phyloP scores from a whole-genome alignment of 1,140 invertebrate genomes.

The Diplogasteroides magnus region DNA sequence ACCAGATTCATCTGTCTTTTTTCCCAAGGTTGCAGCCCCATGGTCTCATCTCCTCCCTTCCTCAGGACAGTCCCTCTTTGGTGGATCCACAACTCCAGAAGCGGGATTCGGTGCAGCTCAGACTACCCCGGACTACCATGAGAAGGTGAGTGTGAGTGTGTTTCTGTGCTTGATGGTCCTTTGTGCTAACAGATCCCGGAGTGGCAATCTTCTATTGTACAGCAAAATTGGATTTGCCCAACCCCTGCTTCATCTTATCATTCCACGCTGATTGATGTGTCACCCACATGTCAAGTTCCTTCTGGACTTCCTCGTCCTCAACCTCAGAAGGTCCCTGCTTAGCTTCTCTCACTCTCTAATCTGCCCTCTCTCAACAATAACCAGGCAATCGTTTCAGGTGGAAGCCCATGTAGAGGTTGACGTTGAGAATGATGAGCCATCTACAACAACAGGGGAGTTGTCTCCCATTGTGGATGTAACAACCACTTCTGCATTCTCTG shows the following conservation, averaged over 20 bases:
- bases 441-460: too few relatives aligned
- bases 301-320: background rate
- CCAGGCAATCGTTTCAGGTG: too few relatives aligned
- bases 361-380: background rate
- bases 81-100: background rate
- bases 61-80: background rate
- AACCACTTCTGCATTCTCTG: too few relatives aligned
- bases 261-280: background rate
- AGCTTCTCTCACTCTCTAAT: background rate
- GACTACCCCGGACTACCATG: background rate
- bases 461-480: too few relatives aligned
- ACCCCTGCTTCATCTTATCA: background rate
- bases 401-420: too few relatives aligned
- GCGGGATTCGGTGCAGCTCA: background rate
- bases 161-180: too few relatives aligned
- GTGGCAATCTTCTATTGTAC: too few relatives aligned
- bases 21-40: background rate
- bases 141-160: background rate
- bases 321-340: background rate
- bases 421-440: too few relatives aligned
- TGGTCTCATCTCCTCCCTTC: background rate
- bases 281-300: background rate
- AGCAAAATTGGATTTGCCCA: background rate
- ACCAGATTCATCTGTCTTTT: background rate
- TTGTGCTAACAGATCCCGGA: too few relatives aligned